phyloP scores from a whole-genome alignment of 2,113 vertebrate species.

The Nipponia nippon region DNA sequence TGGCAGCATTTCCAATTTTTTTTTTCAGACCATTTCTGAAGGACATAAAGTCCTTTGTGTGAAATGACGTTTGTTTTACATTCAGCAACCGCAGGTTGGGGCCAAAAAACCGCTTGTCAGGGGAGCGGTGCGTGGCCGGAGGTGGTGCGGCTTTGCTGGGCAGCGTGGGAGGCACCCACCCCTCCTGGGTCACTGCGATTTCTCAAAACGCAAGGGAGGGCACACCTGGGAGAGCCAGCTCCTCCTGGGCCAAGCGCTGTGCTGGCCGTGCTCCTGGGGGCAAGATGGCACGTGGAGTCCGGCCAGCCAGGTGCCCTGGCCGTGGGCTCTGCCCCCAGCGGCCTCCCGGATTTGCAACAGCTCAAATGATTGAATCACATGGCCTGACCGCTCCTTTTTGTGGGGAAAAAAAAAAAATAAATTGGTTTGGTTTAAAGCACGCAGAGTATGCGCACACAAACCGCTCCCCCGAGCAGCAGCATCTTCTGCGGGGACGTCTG shows the following conservation, averaged over 20 bases:
- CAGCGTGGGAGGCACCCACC: rapidly evolving
- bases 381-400: not conserved
- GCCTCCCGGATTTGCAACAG: not conserved
- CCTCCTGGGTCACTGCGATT: not conserved
- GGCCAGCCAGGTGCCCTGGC: not conserved
- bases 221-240: not conserved
- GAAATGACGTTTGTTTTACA: not conserved
- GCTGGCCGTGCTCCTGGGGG: not conserved
- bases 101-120: not conserved
- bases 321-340: not conserved
- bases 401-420: not conserved
- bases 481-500: not conserved
- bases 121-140: not conserved
- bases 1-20: not conserved
- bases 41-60: not conserved
- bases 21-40: not conserved
- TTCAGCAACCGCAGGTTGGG: not conserved
- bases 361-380: not conserved
- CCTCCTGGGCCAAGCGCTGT: not conserved
- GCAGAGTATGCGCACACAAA: rapidly evolving
- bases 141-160: not conserved
- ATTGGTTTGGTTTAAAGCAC: not conserved
- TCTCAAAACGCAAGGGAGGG: not conserved
- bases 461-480: not conserved
- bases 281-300: not conserved